Conservation (phyloP, 1,140 invertebrate species). For the Magallana gigas region DNA sequence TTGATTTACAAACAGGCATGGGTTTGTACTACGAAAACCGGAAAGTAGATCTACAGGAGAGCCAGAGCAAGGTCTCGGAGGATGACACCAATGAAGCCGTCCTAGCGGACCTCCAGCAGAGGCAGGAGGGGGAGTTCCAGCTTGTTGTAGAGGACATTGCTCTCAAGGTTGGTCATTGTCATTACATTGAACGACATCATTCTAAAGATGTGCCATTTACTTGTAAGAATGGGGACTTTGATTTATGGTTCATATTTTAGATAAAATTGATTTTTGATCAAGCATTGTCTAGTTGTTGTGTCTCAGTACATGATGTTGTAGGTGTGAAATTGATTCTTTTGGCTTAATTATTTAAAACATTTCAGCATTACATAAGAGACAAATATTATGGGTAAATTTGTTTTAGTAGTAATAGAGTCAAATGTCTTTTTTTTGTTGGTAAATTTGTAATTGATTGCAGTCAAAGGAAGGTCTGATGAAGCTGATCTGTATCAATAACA, state of each 20-base stretch:
- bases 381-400: no score
- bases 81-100: conserved; percentile 62
- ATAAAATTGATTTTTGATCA: no score
- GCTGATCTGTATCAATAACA: conserved; percentile 59
- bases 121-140: conserved; percentile 69
- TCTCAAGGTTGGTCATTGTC: conserved; percentile 37
- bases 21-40: conserved; percentile 64
- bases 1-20: conserved; percentile 55
- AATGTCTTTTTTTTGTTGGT: not conserved
- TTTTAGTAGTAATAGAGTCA: not conserved
- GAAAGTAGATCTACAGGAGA: conserved; percentile 50
- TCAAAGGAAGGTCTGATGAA: conserved; percentile 54
- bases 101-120: conserved; percentile 69
- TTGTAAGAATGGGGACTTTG: no score
- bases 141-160: conserved; percentile 57
- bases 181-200: no score
- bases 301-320: no score
- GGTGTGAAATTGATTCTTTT: no score
- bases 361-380: no score
- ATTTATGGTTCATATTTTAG: no score
- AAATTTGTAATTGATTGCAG: conserved; percentile 56
- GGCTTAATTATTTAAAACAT: no score
- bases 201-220: no score
- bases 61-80: conserved; percentile 57
- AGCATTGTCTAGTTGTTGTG: no score